Evolutionary conservation across 2,888 invertebrate genomes (phyloP).

Genomic region (Lordiphosa andalusiaca): DNA sequence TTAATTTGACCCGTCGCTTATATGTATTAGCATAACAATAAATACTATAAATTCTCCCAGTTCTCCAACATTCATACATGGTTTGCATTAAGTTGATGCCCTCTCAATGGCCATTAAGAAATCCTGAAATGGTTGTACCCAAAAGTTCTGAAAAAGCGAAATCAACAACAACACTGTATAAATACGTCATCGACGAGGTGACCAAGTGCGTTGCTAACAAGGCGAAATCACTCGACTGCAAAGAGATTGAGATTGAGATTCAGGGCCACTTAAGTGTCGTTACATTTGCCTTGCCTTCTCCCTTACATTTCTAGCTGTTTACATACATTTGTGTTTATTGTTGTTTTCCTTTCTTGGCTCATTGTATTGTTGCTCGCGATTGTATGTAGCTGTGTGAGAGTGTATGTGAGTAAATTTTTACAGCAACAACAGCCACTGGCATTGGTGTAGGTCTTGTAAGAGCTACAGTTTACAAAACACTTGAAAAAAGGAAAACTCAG

Average conservation of each 20-base stretch:
- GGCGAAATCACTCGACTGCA: constrained; percentile 63
- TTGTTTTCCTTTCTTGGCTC: constrained; percentile 13
- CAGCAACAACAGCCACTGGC: constrained; percentile 10
- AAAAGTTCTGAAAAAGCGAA: constrained; percentile 3
- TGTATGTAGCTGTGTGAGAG: constrained; percentile 33
- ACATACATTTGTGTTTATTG: constrained; percentile 38
- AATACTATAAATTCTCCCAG: constrained; percentile 14
- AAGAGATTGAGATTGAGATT: constrained; percentile 65
- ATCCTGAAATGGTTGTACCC: constrained; percentile 17
- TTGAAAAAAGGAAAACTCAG: too few relatives aligned
- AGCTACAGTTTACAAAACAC: too few relatives aligned
- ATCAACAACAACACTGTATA: constrained; percentile 15
- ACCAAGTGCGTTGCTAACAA: constrained; percentile 37
- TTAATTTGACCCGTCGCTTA: constrained; percentile 14
- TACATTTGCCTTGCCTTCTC: constrained; percentile 27
- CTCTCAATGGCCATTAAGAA: constrained; percentile 18
- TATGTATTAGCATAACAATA: constrained; percentile 22
- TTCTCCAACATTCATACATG: not conserved
- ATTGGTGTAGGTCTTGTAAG: constrained; percentile 3
- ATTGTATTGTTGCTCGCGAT: constrained; percentile 32
- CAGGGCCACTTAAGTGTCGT: constrained; percentile 61
- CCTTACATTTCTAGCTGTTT: constrained; percentile 29
- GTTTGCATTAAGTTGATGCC: constrained; percentile 16
- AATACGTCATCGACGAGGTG: constrained; percentile 31
- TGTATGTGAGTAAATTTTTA: constrained; percentile 42